Evolutionary conservation across 2,888 invertebrate species (phyloP), one percentile per base, ranked within the genome.

Genomic region (Onthophagus sagittarius): DNA sequence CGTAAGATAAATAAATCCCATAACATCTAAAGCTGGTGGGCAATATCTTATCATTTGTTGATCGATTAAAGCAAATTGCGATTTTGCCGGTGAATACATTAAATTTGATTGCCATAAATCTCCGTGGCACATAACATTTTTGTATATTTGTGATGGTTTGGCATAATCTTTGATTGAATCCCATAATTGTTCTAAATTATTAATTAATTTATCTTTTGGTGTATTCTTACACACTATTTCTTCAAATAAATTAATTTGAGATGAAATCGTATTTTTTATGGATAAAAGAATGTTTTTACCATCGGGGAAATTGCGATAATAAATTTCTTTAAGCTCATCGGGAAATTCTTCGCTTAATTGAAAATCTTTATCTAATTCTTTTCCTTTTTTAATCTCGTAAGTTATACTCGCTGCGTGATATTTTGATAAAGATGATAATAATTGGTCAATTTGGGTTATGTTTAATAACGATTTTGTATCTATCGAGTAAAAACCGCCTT

Each of bases 61-160:
- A 75, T 80, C 81, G 1, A 80, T 77, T 62, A 79, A 75, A 9
- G 74, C 15, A 2, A 77, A 74, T 65, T 71, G 63, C 53, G 11
- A 31, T 33, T 71, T 62, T 15, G 75, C 78, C 62, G 74, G 75
- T 73, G 80, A 80, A 14, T 86, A 85, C 81, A 88, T 82, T 0
- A 86, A 74, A 76, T 88, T 88, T 72, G 86, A 86, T 0, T 85
- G 81, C 87, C 87, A 87, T 14, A 87, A 78, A 79, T 88, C 87
- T 2, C 84, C 86, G 75, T 88, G 87, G 9, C 80, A 79, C 0
- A 87, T 78, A 0, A 84, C 83, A 76, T 87, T 87, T 4, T 80
- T 77, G 74, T 81, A 86, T 70, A 79, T 82, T 3, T 75, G 71
- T 0, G 86, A 87, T 0, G 85, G 82, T 75, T 82, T 79, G 0